Evolutionary conservation across 2,113 vertebrate species (phyloP).

Genomic region (Gila orcuttii): DNA sequence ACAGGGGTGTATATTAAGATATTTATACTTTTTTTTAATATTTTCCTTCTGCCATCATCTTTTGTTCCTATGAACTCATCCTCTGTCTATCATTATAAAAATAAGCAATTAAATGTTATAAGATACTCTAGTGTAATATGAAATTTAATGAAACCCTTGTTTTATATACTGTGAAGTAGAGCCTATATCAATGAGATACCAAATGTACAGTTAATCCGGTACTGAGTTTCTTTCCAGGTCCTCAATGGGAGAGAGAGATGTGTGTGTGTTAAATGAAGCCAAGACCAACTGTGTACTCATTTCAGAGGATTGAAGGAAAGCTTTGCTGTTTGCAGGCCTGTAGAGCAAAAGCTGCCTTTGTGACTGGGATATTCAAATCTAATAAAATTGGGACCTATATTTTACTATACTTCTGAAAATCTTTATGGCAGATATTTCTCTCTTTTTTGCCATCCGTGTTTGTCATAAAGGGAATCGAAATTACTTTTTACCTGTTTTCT

Average conservation of each 20-base stretch:
- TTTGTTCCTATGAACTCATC: constrained; percentile 59
- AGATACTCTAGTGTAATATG: constrained; percentile 66
- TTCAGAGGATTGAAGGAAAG: constrained; percentile 16
- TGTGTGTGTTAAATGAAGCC: not conserved
- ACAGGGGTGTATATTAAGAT: constrained; percentile 75
- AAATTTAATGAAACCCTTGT: constrained; percentile 66
- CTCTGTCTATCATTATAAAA: constrained; percentile 60
- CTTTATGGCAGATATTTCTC: constrained; percentile 33
- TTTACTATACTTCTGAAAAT: constrained; percentile 40
- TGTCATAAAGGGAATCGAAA: constrained; percentile 44
- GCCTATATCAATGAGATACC: constrained; percentile 66
- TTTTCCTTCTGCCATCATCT: constrained; percentile 58
- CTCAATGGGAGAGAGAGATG: constrained; percentile 9
- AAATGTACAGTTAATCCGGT: constrained; percentile 66
- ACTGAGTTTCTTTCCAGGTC: constrained; percentile 60
- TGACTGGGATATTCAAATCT: constrained; percentile 38
- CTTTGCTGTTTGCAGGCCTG: constrained; percentile 16
- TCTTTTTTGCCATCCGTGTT: constrained; percentile 39
- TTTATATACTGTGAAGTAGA: constrained; percentile 75
- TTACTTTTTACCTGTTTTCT: not conserved
- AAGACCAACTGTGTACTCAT: constrained; percentile 55
- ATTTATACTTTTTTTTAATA: constrained; percentile 74
- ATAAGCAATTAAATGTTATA: constrained; percentile 70
- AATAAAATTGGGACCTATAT: constrained; percentile 49
- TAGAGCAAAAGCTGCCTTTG: constrained; percentile 39